Evolutionary conservation across 2,113 vertebrate species (phyloP).

Genomic region (Smithornis capensis): DNA sequence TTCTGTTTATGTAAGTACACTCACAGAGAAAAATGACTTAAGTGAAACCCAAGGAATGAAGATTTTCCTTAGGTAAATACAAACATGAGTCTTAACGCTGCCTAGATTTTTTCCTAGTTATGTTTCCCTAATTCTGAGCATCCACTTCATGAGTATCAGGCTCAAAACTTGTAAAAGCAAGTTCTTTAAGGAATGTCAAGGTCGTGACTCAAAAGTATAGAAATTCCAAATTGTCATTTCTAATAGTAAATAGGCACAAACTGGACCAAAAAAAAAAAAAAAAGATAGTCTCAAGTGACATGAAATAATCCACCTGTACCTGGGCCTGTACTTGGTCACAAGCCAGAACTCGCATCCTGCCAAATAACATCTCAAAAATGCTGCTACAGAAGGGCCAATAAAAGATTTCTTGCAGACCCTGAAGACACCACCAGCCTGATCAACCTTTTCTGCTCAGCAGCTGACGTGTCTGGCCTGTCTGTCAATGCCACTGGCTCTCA

Average conservation of each 20-base stretch:
- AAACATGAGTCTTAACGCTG: not conserved
- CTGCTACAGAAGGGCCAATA: not conserved
- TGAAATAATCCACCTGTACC: not conserved
- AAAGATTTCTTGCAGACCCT: not conserved
- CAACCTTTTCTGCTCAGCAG: not conserved
- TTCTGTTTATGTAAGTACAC: not conserved
- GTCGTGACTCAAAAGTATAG: not conserved
- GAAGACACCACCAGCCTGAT: not conserved
- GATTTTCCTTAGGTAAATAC: not conserved
- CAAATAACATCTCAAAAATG: not conserved
- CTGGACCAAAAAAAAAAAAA: not conserved
- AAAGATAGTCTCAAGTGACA: not conserved
- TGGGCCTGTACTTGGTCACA: not conserved
- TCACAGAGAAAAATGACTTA: not conserved
- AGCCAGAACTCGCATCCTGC: not conserved
- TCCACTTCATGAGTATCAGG: rapidly evolving
- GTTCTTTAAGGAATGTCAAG: not conserved
- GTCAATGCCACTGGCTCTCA: not conserved
- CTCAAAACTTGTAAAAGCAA: not conserved
- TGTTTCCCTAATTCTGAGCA: not conserved
- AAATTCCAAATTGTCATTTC: not conserved
- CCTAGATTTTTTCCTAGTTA: not conserved
- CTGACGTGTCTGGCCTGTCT: not conserved
- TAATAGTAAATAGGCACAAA: not conserved
- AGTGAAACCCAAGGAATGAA: not conserved